These are phyloP conservation scores for Heteronetta atricapilla DNA, from an alignment of 2,113 vertebrate species.

Conservation along the genomic window DNA sequence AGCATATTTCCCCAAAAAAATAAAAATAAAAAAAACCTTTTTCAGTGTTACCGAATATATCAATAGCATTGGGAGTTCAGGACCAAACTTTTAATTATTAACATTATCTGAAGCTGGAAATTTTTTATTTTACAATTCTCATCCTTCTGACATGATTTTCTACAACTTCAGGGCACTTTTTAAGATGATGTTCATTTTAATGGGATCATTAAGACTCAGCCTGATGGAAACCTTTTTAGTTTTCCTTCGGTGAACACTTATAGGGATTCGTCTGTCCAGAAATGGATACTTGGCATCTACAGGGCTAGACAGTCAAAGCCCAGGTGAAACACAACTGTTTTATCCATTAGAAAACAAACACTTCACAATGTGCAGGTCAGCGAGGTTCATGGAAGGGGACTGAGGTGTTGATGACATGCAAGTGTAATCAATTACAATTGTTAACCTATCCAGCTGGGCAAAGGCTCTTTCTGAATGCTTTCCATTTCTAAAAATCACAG, in stretches of 20 bases:
- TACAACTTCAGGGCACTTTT: background rate
- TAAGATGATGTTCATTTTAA: background rate
- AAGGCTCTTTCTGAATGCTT: slow-evolving; percentile 45
- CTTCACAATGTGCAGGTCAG: slow-evolving; percentile 13
- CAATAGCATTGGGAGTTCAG: background rate
- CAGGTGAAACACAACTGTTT: background rate
- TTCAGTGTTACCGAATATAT: background rate
- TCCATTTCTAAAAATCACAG: slow-evolving; percentile 28
- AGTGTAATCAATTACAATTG: slow-evolving; percentile 44
- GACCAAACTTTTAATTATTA: background rate
- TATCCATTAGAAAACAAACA: slow-evolving; percentile 45
- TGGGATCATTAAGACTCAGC: background rate
- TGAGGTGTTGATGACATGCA: slow-evolving; percentile 28
- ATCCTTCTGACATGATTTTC: background rate
- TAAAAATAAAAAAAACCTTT: background rate
- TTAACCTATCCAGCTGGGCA: slow-evolving; percentile 52
- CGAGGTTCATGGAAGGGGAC: slow-evolving; percentile 39
- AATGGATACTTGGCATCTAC: background rate
- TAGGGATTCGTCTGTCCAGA: background rate
- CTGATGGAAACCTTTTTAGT: background rate
- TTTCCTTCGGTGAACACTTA: background rate
- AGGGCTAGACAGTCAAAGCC: background rate
- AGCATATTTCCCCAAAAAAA: background rate
- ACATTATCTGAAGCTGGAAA: background rate
- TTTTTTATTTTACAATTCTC: background rate